Evolutionary conservation across 2,113 vertebrate genomes (phyloP).

Genomic region (Odobenus rosmarus): DNA sequence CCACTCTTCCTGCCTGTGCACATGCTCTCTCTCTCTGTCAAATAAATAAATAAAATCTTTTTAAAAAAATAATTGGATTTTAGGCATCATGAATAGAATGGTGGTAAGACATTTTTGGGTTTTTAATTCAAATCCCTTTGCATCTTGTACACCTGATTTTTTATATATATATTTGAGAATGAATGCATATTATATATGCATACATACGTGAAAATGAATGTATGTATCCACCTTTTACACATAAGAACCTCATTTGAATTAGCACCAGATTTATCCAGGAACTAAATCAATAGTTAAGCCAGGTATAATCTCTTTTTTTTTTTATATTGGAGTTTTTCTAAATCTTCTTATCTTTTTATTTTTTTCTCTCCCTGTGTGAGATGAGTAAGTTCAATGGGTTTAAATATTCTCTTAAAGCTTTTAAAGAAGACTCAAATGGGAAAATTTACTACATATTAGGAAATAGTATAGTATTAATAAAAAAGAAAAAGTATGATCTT

Average conservation of each 20-base stretch:
- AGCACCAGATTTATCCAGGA: background rate
- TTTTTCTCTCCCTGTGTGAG: background rate
- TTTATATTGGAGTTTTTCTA: background rate
- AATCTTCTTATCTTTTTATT: background rate
- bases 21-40: too few relatives aligned
- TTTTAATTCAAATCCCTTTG: conserved; percentile 21
- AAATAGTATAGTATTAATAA: background rate
- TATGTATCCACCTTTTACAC: background rate
- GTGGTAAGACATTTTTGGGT: background rate
- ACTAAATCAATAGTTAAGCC: background rate
- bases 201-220: background rate
- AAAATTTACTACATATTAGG: background rate
- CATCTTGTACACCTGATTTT: background rate
- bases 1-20: too few relatives aligned
- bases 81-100: background rate
- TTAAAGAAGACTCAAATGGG: background rate
- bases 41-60: too few relatives aligned
- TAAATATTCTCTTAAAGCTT: background rate
- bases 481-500: background rate
- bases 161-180: background rate
- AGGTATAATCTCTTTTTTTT: background rate
- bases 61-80: background rate
- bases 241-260: background rate
- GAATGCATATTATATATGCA: background rate
- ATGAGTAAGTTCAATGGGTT: background rate